Conservation (phyloP, 2,797 vertebrate genomes). For the Eutrigla gurnardus region DNA sequence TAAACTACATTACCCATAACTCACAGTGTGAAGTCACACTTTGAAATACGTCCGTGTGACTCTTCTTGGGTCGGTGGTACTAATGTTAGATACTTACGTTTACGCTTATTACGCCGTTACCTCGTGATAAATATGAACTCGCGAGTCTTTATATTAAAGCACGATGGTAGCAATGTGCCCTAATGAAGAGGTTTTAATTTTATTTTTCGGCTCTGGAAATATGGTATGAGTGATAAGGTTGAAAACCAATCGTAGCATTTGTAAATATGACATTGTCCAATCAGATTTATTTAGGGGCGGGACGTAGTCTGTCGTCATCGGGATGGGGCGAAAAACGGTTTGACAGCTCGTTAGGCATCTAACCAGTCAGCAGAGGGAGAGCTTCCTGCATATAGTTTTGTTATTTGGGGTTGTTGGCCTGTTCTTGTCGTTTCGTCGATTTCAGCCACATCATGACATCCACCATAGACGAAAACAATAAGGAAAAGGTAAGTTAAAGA, state of each 20-base stretch:
- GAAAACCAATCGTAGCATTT: conserved; percentile 38
- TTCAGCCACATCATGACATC: conserved; percentile 77
- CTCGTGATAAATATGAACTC: no score
- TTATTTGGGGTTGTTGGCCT: conserved; percentile 51
- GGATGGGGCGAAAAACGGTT: conserved; percentile 44
- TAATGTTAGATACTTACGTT: not conserved
- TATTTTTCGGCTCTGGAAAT: no score
- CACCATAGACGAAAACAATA: conserved; percentile 75
- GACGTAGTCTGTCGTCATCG: conserved; percentile 25
- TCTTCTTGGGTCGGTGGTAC: not conserved
- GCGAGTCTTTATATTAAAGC: not conserved
- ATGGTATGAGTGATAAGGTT: conserved; percentile 29
- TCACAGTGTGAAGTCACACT: not conserved
- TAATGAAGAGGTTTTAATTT: no score
- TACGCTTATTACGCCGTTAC: accelerated
- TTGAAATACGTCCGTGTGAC: conserved; percentile 28
- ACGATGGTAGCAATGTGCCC: not conserved
- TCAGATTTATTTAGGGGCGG: conserved; percentile 42
- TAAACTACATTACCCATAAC: conserved; percentile 70
- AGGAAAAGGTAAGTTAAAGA: conserved; percentile 80
- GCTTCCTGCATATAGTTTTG: conserved; percentile 66
- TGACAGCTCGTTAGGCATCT: conserved; percentile 76
- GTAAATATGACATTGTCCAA: conserved; percentile 42
- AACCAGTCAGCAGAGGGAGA: conserved; percentile 37
- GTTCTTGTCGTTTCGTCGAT: conserved; percentile 12